Base-by-base conservation (phyloP, 2,888 invertebrate genomes). In the Julus scandinavius region DNA sequence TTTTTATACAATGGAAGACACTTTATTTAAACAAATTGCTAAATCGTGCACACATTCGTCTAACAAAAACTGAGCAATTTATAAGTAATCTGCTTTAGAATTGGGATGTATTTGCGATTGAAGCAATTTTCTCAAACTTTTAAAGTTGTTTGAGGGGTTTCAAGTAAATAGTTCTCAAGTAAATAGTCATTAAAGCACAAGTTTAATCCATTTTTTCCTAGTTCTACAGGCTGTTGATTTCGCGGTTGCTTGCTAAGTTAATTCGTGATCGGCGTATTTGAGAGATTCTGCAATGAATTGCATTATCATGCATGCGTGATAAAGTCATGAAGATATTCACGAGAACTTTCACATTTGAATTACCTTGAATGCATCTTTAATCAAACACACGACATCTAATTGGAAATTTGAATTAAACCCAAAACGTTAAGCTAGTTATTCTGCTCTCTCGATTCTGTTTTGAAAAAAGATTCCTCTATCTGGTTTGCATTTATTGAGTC, bases 321-420 rank as follows among this genome's bases (percentile, higher is more conserved):
- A 63, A 72, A 80, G 80, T 29, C 7, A 40, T 13, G 38, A 29
- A 29, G 80, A 80, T 15, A 38, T 80, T 38, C 38, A 40, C 72
- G 13, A 80, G 4, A 29, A 15, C 15, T 40, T 38, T 29, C 80
- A 80, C 38, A 15, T 38, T 80, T 38, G 80, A 80, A 15, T 80
- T 80, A 11, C 80, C 13, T 38, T 38, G 80, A 29, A 80, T 80
- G 80, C 38, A 80, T 80, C 80, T 80, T 80, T 80, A 80, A 80
- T 4, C 80, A 80, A 80, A 80, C 80, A 80, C 72, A 72, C 38
- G 13, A 13, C 29, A 38, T 29, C 9, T 80, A 80, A 80, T 80
- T 80, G 38, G 38, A 80, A 80, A 80, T 80, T 80, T 80, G 80
- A 80, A 80, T 80, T 80, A 80, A 38, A 80, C 3, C 80, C 38